These are phyloP conservation scores for Synergus laeviventris DNA, from an alignment of 2,888 invertebrate species.

Conservation along the genomic window DNA sequence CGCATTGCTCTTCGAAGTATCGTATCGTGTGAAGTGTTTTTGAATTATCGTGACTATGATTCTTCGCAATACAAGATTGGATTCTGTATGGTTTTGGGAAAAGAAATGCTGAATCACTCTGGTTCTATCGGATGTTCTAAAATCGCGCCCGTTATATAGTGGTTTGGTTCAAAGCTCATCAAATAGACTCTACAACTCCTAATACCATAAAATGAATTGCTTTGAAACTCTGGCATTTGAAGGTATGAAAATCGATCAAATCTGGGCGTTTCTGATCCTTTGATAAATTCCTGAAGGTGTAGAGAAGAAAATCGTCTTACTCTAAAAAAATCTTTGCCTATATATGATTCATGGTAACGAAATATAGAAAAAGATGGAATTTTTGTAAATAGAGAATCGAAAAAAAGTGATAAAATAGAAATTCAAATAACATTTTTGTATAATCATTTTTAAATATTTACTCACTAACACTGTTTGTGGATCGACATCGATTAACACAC, in stretches of 20 bases:
- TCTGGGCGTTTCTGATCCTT: constrained; percentile 63
- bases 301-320: neutral
- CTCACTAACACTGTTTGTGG: neutral
- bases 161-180: neutral
- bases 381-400: neutral
- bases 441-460: neutral
- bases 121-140: neutral
- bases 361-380: too few species aligned
- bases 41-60: constrained; percentile 23
- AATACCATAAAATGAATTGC: neutral
- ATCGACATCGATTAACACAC: constrained; percentile 10
- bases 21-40: neutral
- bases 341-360: too few species aligned
- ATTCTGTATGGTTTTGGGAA: constrained; percentile 17
- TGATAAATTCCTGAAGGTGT: neutral
- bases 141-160: neutral
- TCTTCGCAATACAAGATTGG: neutral
- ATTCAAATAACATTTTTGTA: neutral
- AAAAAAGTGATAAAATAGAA: neutral
- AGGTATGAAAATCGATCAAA: constrained; percentile 67
- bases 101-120: constrained; percentile 12
- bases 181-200: neutral
- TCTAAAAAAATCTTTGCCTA: neutral
- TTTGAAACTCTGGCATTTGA: constrained; percentile 47
- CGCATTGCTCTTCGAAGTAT: neutral